Base-by-base conservation (phyloP, 30 jellyfish, hydroid and myxozoan species). In the Clytia hemisphaerica region DNA sequence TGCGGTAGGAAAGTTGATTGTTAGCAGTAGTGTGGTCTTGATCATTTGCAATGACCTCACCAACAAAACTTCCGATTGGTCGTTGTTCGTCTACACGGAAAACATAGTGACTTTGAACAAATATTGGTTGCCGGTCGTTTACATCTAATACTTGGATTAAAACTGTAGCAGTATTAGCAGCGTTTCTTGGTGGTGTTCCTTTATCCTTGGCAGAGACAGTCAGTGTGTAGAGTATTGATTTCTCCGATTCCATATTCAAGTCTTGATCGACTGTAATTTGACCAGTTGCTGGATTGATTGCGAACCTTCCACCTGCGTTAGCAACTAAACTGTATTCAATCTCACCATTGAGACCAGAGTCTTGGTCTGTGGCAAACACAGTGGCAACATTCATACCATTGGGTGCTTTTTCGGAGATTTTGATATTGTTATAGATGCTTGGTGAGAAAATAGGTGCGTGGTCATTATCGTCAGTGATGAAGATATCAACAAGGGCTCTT, bases 381-480 rank as follows among this genome's bases (percentile, higher is more conserved):
- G 60, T 49, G 4, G 74, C 31, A 30, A 88, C 19, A 16, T 76
- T 78, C 33, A 71, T 40, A 4, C 75, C 77, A 37, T 67, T n/a
- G 27, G 92, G 53, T 5, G 97, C 94, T 15, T 89, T 88, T 70
- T 79, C 97, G 0, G 97, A 88, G 29, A 88, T 83, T 15, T 48
- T 54, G 48, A 88, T 85, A n/a, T n/a, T n/a, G 49, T 40, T 51
- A 67, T 80, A 81, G 37, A 40, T 1, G 16, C 33, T 24, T 12
- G 86, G 88, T 3, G 67, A 37, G 28, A 88, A 64, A 25, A 54
- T 57, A 2, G 97, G 97, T 34, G 79, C 47, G 58, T 88, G 60
- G 80, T 85, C 93, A 61, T 88, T 88, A 31, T 63, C 74, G 67
- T 88, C 93, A 32, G 85, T 67, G 37, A 88, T 44, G 18, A 59